A percentile compares a stretch with the other conserved stretches of the same genome.
These are phyloP conservation scores for Mus spicilegus DNA, from an alignment of 2,113 vertebrate genomes.

Conservation along the genomic window DNA sequence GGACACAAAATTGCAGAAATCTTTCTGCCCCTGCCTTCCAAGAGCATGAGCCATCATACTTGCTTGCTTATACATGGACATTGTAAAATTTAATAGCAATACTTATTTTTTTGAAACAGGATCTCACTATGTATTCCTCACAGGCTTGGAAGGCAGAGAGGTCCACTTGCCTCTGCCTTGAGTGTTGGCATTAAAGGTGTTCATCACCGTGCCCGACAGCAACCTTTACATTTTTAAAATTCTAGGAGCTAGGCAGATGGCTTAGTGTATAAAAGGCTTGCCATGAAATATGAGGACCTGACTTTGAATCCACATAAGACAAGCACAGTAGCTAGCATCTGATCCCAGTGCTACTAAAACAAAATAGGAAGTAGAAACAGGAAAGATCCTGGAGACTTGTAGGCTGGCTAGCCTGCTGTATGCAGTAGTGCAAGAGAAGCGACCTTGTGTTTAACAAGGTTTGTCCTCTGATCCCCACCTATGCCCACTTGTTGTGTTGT, in stretches of 20 bases:
- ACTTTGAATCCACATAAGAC: neutral
- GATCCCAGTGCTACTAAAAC: neutral
- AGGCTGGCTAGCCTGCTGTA: neutral
- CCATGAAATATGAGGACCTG: neutral
- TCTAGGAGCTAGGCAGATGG: neutral
- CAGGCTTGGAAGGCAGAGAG: neutral
- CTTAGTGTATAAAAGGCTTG: neutral
- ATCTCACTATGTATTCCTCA: neutral
- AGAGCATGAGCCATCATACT: neutral
- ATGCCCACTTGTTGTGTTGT: neutral
- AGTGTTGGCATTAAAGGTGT: neutral
- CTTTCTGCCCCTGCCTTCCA: neutral
- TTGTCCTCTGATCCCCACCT: neutral
- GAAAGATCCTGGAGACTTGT: too few species aligned
- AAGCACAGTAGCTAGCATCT: neutral
- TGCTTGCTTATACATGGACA: neutral
- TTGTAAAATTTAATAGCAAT: neutral
- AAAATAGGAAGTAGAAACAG: neutral
- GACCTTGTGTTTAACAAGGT: neutral
- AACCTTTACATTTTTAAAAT: neutral
- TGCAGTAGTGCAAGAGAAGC: neutral
- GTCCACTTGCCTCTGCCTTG: neutral
- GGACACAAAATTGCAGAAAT: neutral
- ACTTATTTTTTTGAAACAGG: neutral
- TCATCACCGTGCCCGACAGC: neutral